Evolutionary conservation across 1,140 invertebrate genomes (phyloP).

Genomic region (Colletes latitarsis): DNA sequence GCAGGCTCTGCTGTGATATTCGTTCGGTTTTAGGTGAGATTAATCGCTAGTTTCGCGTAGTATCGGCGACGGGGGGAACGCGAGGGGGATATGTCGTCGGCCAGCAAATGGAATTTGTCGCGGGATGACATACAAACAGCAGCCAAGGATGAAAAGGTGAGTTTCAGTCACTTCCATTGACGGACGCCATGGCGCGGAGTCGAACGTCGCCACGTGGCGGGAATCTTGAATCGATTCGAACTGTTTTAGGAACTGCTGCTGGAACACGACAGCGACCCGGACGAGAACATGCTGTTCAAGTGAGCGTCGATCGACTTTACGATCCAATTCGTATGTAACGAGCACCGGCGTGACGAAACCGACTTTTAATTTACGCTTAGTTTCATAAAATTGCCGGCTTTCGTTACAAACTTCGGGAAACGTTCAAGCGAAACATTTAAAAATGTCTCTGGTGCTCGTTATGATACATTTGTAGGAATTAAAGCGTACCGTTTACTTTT

Average conservation of each 20-base stretch:
- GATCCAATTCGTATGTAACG: too few species aligned
- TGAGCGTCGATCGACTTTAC: slow-evolving; percentile 47
- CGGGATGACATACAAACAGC: slow-evolving; percentile 68
- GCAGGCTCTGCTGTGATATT: background rate
- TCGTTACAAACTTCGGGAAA: too few species aligned
- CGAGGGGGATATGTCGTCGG: slow-evolving; percentile 46
- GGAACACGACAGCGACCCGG: slow-evolving; percentile 75
- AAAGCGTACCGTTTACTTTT: background rate
- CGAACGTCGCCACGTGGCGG: slow-evolving; percentile 11
- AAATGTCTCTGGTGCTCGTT: too few species aligned
- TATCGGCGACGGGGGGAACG: too few species aligned
- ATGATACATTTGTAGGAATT: background rate
- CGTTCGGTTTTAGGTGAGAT: background rate
- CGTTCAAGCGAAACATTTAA: too few species aligned
- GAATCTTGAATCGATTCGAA: slow-evolving; percentile 34
- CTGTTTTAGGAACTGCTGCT: slow-evolving; percentile 70
- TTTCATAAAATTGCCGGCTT: too few species aligned
- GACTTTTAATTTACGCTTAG: too few species aligned
- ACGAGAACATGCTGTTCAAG: slow-evolving; percentile 75
- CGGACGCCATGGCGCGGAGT: background rate
- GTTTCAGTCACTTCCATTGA: background rate
- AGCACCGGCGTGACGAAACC: too few species aligned
- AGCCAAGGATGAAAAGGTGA: slow-evolving; percentile 74
- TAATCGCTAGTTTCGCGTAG: background rate
- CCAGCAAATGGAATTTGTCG: slow-evolving; percentile 63